Evolutionary conservation across 2,113 vertebrate genomes (phyloP), one percentile per base, ranked within the genome.

Genomic region (Myxocyprinus asiaticus): DNA sequence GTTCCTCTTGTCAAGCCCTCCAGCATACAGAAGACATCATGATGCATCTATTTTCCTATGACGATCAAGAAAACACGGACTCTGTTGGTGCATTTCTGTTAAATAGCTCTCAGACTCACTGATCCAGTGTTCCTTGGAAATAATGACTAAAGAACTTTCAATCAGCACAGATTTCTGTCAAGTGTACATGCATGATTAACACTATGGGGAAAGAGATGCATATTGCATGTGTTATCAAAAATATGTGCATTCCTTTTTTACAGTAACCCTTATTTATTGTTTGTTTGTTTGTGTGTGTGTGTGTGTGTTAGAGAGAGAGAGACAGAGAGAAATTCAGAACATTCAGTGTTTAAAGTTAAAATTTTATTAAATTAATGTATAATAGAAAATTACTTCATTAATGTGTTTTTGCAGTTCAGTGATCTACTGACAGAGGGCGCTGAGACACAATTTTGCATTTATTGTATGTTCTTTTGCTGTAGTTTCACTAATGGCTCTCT

Each of bases 1-100:
- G 71, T 90, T 43, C 90, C 90, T 65, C 85, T 91, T 68, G 85
- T 91, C 59, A 91, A 89, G 61, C 88, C 90, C 68, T 85, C 86
- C 80, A 83, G 59, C 68, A 83, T 77, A 87, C 58, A 55, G 71
- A 84, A 76, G 65, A 69, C 42, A 55, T 15, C 64, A 43, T 55
- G 73, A 76, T 15, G 15, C 44, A 67, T 6, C 5, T n/a, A 44
- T 4, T 5, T 48, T 12, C 51, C 12, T 2, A 58, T 58, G 6
- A 58, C n/a, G 11, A n/a, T 14, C 6, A n/a, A 58, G 22, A 33
- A 7, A 58, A 58, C 14, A 58, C 4, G 7, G 55, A 58, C 55
- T 0, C 4, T 15, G 53, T 12, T 56, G 53, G 53, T n/a, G 11
- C 53, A 5, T 56, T 56, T n/a, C 2, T 56, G 12, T 56, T 1